Percentiles rank a stretch among this genome's conserved stretches.
Conservation (phyloP, 2,113 vertebrate species). For the Hemicordylus capensis region DNA sequence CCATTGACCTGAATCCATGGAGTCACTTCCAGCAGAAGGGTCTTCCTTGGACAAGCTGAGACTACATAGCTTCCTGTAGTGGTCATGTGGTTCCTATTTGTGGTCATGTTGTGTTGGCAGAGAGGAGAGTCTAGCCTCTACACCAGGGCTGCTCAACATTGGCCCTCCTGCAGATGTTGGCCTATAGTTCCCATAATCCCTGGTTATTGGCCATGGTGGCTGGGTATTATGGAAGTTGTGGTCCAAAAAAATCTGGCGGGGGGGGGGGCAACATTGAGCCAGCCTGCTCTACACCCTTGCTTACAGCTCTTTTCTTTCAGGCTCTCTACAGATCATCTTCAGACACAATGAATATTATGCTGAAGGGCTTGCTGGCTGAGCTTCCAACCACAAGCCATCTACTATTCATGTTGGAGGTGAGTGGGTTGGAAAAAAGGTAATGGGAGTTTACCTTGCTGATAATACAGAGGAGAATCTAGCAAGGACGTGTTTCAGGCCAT, state of each 20-base stretch:
- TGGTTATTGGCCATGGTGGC: no score
- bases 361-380: background rate
- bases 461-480: background rate
- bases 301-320: background rate
- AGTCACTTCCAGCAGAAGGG: background rate
- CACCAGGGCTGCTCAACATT: no score
- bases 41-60: background rate
- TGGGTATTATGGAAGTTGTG: no score
- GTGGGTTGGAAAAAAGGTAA: background rate
- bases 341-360: conserved; percentile 15
- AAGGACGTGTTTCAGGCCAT: background rate
- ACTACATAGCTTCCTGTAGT: background rate
- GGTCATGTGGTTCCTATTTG: no score
- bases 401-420: conserved; percentile 14
- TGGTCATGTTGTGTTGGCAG: background rate
- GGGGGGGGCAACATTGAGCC: no score
- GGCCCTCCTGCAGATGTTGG: no score
- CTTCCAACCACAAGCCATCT: conserved; percentile 6
- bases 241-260: no score
- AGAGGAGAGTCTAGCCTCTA: background rate
- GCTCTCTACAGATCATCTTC: conserved; percentile 12
- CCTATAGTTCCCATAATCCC: no score
- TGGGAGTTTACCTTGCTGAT: background rate
- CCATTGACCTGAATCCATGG: background rate
- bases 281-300: background rate